phyloP scores from a whole-genome alignment of 2,113 vertebrate genomes.

The Thunnus maccoyii region DNA sequence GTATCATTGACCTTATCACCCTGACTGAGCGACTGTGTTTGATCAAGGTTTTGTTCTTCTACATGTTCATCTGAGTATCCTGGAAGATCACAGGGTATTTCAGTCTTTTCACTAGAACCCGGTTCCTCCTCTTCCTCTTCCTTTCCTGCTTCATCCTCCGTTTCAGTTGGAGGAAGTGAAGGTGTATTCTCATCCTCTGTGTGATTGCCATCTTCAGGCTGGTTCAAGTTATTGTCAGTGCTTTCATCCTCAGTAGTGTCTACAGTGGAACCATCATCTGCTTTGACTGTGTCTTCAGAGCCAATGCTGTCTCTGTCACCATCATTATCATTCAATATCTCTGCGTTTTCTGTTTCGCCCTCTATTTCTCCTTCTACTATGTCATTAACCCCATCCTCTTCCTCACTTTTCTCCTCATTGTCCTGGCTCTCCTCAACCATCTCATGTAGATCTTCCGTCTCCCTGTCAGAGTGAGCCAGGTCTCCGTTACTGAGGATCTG shows the following conservation, averaged over 20 bases:
- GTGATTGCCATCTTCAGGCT: constrained; percentile 48
- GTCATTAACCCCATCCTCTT: constrained; percentile 50
- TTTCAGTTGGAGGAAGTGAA: constrained; percentile 49
- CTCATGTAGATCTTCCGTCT: constrained; percentile 66
- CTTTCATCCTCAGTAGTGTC: constrained; percentile 72
- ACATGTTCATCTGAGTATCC: constrained; percentile 54
- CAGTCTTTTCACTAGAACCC: constrained; percentile 54
- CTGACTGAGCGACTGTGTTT: constrained; percentile 47
- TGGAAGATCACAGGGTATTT: constrained; percentile 20
- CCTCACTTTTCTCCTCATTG: constrained; percentile 63
- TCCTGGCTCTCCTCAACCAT: constrained; percentile 66
- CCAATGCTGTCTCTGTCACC: constrained; percentile 69
- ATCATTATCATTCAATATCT: constrained; percentile 57
- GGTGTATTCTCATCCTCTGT: constrained; percentile 50
- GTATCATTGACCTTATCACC: constrained; percentile 31
- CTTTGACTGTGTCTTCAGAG: constrained; percentile 74
- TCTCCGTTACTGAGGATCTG: constrained; percentile 88
- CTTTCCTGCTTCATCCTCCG: constrained; percentile 50
- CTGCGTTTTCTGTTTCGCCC: constrained; percentile 13
- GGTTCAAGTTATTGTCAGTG: constrained; percentile 67
- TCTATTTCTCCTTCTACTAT: constrained; percentile 31
- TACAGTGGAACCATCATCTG: constrained; percentile 59
- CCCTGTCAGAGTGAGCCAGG: constrained; percentile 80
- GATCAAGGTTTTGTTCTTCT: constrained; percentile 56
- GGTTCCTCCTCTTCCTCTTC: constrained; percentile 45